These are phyloP conservation scores for Temnothorax nylanderi DNA, from an alignment of 1,140 invertebrate species.

Conservation along the genomic window DNA sequence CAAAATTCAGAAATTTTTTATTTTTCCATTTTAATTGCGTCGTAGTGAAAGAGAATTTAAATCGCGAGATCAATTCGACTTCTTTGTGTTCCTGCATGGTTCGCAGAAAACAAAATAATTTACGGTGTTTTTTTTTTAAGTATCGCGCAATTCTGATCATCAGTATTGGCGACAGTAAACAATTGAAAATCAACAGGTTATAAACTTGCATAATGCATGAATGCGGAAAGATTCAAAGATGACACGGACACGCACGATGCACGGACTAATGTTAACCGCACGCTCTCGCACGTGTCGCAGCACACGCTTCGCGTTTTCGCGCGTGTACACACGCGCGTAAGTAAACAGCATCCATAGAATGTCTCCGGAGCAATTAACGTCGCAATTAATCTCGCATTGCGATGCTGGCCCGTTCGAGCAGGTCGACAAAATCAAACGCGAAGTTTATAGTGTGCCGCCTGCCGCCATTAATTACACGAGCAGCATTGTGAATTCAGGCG, in stretches of 20 bases:
- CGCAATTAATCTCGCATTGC: slow-evolving; percentile 40
- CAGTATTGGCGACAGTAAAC: background rate
- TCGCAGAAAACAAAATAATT: background rate
- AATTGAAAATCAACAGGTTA: slow-evolving; percentile 17
- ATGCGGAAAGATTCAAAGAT: background rate
- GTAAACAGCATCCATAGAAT: slow-evolving; percentile 32
- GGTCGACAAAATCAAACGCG: background rate
- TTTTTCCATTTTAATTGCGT: background rate
- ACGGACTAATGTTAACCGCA: slow-evolving; percentile 1
- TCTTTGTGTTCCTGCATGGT: background rate
- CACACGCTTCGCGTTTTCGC: slow-evolving; percentile 28
- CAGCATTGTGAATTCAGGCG: background rate
- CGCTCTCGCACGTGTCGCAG: slow-evolving; percentile 8
- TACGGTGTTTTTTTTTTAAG: background rate
- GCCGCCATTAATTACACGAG: slow-evolving; percentile 12
- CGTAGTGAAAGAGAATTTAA: background rate
- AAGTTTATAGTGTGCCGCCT: background rate
- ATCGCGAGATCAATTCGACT: background rate
- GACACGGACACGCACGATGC: background rate
- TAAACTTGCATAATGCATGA: background rate
- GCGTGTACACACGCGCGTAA: background rate
- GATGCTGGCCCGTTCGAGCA: slow-evolving; percentile 8
- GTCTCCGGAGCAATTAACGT: slow-evolving; percentile 48
- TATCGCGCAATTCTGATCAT: background rate
- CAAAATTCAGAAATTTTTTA: background rate